A percentile compares a stretch with the other conserved stretches of the same genome.
phyloP scores from a whole-genome alignment of 2,797 vertebrate genomes.

The Setipinna tenuifilis region DNA sequence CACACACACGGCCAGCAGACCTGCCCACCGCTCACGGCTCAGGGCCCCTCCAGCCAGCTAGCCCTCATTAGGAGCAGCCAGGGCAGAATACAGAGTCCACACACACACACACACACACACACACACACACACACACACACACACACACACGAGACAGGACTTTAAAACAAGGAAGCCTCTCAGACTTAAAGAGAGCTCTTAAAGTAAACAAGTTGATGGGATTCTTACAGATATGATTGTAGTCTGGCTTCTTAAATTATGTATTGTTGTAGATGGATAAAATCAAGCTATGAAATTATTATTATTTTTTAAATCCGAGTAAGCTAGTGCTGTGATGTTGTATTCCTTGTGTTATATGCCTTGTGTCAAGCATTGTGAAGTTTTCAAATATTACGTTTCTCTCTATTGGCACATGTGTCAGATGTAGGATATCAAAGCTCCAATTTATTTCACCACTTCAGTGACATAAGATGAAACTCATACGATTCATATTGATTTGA shows the following conservation, averaged over 20 bases:
- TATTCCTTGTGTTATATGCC: background rate
- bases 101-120: too few relatives aligned
- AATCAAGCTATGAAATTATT: background rate
- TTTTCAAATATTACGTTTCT: background rate
- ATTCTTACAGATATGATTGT: background rate
- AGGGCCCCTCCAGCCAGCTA: too few relatives aligned
- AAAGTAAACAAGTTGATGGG: background rate
- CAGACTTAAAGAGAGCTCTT: background rate
- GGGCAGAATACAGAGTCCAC: background rate
- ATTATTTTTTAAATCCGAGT: too few relatives aligned
- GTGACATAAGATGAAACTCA: background rate
- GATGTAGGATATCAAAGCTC: background rate
- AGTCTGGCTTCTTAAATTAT: background rate
- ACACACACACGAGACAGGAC: too few relatives aligned
- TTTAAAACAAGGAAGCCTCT: background rate
- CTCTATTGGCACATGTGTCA: background rate
- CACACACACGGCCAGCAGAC: background rate
- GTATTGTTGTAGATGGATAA: background rate
- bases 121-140: too few relatives aligned
- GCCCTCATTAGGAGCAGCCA: background rate
- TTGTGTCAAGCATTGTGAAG: background rate
- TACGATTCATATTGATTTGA: background rate
- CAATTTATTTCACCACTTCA: background rate
- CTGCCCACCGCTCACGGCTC: background rate
- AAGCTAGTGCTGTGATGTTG: background rate